Base-by-base conservation (phyloP, 2,113 vertebrate species). In the Tonatia bakeri region DNA sequence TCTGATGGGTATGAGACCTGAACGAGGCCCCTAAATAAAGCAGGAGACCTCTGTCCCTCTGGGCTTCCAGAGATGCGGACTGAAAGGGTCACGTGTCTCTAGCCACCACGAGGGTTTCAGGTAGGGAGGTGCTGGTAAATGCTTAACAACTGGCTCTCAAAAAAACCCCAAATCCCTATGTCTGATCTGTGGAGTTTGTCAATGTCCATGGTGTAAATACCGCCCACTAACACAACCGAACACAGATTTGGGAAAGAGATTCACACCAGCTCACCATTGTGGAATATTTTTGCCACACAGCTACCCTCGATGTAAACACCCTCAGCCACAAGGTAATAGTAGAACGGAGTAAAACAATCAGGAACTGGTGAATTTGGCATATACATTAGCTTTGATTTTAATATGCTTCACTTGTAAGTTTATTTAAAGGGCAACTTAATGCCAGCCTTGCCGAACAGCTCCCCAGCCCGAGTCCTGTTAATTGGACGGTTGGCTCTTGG, bases 261-360 rank as follows among this genome's bases (percentile, higher is more conserved):
- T 22, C 0, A 0, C 6, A 28, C 5, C 8, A 5, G 28, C 20
- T 2, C 33, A 4, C 33, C 24, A 1, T 9, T 40, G 22, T 7
- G 43, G 12, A 3, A 2, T 16, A 7, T n/a, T 8, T 36, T 38
- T 13, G 7, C 43, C 50, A 6, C 36, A 31, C 31, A 61, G 76
- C 4, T 20, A 22, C 0, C 0, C 56, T 1, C 4, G 6, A 12
- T 0, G 5, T 11, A 16, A 72, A 47, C 19, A 20, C 33, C 43
- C n/a, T 15, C 45, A 50, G 10, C 16, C 24, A 10, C 33, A 17
- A 84, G 22, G 43, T 10, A 20, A 33, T 10, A 36, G 47, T 6
- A 33, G 43, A 65, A 40, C 33, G 54, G 3, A 40, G 38, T 12
- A 20, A 69, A 38, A 26, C 7, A 28, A 38, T 40, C 45, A 47